Evolutionary conservation across 2,888 invertebrate species (phyloP).

Genomic region (Cosmorhoe ocellata): DNA sequence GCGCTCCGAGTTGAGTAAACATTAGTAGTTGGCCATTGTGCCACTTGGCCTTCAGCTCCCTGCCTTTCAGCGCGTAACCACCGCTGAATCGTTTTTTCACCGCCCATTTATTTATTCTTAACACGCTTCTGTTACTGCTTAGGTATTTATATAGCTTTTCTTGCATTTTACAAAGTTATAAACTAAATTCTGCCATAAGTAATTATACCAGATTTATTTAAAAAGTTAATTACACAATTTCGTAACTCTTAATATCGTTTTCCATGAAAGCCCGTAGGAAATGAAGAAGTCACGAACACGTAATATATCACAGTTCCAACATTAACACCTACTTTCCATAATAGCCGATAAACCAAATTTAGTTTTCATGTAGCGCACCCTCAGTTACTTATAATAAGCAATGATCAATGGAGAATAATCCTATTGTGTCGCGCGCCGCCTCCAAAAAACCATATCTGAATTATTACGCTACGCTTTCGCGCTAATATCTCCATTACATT

Average conservation of each 20-base stretch:
- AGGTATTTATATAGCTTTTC: neutral
- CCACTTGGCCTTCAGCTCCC: slow-evolving; percentile 41
- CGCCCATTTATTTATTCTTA: slow-evolving; percentile 24
- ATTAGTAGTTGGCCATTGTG: slow-evolving; percentile 78
- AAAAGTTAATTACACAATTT: neutral
- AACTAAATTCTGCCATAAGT: neutral
- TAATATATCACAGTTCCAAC: slow-evolving; percentile 76
- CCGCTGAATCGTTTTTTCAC: slow-evolving; percentile 32
- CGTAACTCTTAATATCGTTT: neutral
- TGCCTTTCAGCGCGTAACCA: slow-evolving; percentile 35
- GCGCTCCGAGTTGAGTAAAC: slow-evolving; percentile 76
- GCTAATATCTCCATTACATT: slow-evolving; percentile 81
- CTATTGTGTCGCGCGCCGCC: slow-evolving; percentile 70
- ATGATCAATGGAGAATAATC: slow-evolving; percentile 82
- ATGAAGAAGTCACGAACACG: slow-evolving; percentile 72
- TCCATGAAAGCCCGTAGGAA: slow-evolving; percentile 55
- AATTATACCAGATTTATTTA: neutral
- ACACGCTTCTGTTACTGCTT: slow-evolving; percentile 12
- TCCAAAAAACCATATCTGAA: slow-evolving; percentile 80
- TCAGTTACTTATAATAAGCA: slow-evolving; percentile 81
- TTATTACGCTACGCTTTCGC: slow-evolving; percentile 77
- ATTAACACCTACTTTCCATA: slow-evolving; percentile 82
- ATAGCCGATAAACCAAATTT: slow-evolving; percentile 83
- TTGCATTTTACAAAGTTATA: neutral
- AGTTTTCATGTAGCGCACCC: slow-evolving; percentile 81